These are phyloP conservation scores for Spodoptera picta DNA, from an alignment of 2,888 invertebrate genomes.

Conservation along the genomic window DNA sequence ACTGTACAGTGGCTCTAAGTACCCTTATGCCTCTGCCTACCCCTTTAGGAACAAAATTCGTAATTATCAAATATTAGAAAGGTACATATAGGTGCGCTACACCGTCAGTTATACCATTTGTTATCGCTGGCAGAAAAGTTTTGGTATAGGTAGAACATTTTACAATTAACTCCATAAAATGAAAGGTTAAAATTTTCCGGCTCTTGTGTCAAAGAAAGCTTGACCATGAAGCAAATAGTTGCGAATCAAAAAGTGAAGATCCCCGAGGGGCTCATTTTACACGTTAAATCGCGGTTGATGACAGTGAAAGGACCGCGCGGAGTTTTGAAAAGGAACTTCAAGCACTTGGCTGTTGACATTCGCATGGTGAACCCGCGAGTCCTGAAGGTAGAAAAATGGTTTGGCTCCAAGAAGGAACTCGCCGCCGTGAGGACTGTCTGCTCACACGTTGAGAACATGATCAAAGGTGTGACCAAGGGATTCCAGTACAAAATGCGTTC, in stretches of 20 bases:
- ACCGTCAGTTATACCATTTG: too few species aligned
- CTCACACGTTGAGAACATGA: constrained; percentile 99
- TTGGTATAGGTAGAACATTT: too few species aligned
- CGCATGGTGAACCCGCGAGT: constrained; percentile 93
- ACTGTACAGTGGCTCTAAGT: too few species aligned
- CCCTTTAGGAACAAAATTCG: too few species aligned
- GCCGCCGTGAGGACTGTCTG: constrained; percentile 99
- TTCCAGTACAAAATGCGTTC: constrained; percentile 99
- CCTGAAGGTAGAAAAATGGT: constrained; percentile 98
- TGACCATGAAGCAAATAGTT: constrained; percentile 97
- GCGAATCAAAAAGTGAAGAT: constrained; percentile 98
- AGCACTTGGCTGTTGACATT: constrained; percentile 98
- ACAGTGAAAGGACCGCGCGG: constrained; percentile 99
- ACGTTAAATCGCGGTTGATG: constrained; percentile 96
- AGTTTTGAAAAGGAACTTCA: constrained; percentile 96
- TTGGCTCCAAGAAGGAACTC: constrained; percentile 98
- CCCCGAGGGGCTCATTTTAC: constrained; percentile 96
- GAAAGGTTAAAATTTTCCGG: too few species aligned
- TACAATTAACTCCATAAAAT: too few species aligned
- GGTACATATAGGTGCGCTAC: too few species aligned
- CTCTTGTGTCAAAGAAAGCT: too few species aligned
- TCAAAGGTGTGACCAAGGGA: constrained; percentile 97
- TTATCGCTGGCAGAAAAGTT: too few species aligned
- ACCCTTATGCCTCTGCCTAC: too few species aligned
- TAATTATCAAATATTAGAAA: too few species aligned